Percentiles rank a stretch among this genome's conserved stretches.
Conservation (phyloP, 2,888 invertebrate genomes). For the Caenorhabditis angaria region DNA sequence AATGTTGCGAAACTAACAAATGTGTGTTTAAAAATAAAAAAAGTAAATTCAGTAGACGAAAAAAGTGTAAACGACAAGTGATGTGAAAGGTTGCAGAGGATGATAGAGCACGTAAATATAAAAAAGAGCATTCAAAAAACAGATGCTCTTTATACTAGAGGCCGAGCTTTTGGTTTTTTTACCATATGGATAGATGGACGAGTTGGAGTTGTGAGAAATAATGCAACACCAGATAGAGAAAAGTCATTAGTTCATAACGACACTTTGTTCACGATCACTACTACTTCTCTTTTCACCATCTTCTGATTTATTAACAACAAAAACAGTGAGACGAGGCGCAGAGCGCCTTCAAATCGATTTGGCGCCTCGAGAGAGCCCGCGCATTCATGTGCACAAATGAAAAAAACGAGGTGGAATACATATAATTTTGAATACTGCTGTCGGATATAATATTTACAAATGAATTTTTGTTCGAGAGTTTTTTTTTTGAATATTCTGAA, state of each 20-base stretch:
- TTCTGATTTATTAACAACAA: background rate
- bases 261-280: background rate
- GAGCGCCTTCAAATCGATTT: background rate
- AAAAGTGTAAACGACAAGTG: background rate
- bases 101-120: background rate
- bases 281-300: background rate
- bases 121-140: constrained; percentile 3
- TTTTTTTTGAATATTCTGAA: background rate
- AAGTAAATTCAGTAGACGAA: background rate
- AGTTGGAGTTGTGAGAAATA: no score
- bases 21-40: no score
- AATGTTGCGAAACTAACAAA: background rate
- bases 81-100: constrained; percentile 7
- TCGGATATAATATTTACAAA: background rate
- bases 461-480: background rate
- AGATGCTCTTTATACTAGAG: background rate
- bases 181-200: no score
- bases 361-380: background rate
- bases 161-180: background rate
- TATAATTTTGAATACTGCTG: background rate
- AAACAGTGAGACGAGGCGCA: background rate
- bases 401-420: background rate
- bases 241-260: no score
- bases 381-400: background rate
- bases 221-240: no score